Base-by-base conservation (phyloP, 2,888 invertebrate genomes). In the Melinopterus prodromus region DNA sequence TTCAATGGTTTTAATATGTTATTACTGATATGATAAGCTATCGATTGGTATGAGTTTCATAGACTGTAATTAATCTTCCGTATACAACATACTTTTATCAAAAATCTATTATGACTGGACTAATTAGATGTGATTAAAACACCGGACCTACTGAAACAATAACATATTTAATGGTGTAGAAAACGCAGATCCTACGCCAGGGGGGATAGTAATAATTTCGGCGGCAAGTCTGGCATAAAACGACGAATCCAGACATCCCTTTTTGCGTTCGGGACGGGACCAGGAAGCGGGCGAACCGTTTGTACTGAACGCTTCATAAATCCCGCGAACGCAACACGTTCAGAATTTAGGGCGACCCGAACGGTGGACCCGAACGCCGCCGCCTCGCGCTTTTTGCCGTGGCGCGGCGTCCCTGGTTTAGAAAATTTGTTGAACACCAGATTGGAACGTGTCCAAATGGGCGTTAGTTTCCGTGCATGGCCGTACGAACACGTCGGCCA, bases 371-470 rank as follows among this genome's bases (percentile, higher is more conserved):
- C n/a, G 37, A 35, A 35, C 36, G 74, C 26, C n/a, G 74, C n/a
- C 35, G 74, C 4, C 36, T 53, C 1, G 53, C 5, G 53, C 53
- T 53, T 53, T 53, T 53, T 53, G 53, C 35, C 74, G 74, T 26
- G 35, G 37, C 35, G 26, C 26, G 74, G 37, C 35, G 26, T 9
- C 36, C 26, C 26, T 3, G 74, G 35, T 74, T 74, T 74, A 74
- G 26, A 37, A 37, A 74, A 74, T 74, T 74, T 74, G 74, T 74
- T 74, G 36, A 74, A 74, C 74, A 74, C 74, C 74, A 26, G n/a
- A 74, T 36, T 74, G 74, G 74, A 74, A 74, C 74, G 74, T 74
- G 74, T 74, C 74, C 74, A 74, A 74, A 74, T 74, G 74, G 74
- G 37, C 74, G 36, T 74, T 74, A 35, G 26, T 74, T 53, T 53